Conservation (phyloP, 1,140 invertebrate genomes). For the Oncopeltus fasciatus region DNA sequence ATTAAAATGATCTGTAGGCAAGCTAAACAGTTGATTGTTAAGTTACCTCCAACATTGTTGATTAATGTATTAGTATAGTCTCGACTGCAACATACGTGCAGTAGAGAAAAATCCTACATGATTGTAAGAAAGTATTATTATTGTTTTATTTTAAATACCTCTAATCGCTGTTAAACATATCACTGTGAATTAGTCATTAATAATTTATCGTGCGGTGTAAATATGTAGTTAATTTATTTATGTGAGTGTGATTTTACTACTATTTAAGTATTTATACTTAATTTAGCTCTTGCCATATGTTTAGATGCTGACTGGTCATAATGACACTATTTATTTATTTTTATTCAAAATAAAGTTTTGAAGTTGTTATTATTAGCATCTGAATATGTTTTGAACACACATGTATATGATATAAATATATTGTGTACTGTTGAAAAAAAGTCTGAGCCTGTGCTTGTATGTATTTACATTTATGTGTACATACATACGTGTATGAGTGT, state of each 20-base stretch:
- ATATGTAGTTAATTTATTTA: constrained; percentile 8
- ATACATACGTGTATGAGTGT: not conserved
- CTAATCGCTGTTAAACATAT: constrained; percentile 8
- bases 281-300: not conserved
- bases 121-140: constrained; percentile 8
- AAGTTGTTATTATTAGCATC: not conserved
- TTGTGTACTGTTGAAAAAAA: not conserved
- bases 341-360: not conserved
- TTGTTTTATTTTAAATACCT: constrained; percentile 8
- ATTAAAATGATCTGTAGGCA: not conserved
- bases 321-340: not conserved
- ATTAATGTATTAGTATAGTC: not conserved
- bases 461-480: not conserved
- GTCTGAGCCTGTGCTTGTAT: not conserved
- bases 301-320: not conserved
- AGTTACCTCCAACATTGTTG: not conserved
- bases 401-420: not conserved
- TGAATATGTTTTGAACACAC: not conserved
- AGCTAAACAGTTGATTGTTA: constrained; percentile 3
- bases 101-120: not conserved
- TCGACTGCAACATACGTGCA: not conserved
- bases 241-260: constrained; percentile 3
- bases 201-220: not conserved
- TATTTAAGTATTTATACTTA: constrained; percentile 1
- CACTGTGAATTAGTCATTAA: constrained; percentile 9